Evolutionary conservation across 2,888 invertebrate species (phyloP).

Genomic region (Cyclophora albipunctata): DNA sequence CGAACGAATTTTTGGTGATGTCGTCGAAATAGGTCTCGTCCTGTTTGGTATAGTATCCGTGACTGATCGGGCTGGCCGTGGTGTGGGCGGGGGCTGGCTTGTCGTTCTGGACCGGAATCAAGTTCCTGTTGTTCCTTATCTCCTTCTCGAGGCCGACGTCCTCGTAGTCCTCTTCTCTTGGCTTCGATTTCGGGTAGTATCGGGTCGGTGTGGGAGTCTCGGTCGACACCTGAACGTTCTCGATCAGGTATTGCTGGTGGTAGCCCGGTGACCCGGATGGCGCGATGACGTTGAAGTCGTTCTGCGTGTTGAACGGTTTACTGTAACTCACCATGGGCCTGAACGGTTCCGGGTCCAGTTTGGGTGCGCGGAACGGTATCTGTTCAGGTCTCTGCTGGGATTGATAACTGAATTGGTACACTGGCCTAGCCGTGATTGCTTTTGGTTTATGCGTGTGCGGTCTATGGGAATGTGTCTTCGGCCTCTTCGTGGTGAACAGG

Average conservation of each 20-base stretch:
- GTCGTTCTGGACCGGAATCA: constrained; percentile 49
- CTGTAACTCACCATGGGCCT: constrained; percentile 78
- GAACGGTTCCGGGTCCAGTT: constrained; percentile 77
- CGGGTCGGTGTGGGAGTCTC: constrained; percentile 68
- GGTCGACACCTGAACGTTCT: constrained; percentile 65
- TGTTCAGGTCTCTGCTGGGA: constrained; percentile 69
- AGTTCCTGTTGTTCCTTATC: constrained; percentile 46
- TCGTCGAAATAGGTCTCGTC: constrained; percentile 81
- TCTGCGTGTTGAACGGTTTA: constrained; percentile 63
- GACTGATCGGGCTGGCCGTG: constrained; percentile 74
- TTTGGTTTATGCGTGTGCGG: constrained; percentile 64
- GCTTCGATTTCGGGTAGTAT: constrained; percentile 66
- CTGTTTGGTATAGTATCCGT: constrained; percentile 81
- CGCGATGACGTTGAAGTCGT: constrained; percentile 60
- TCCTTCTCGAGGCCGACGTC: constrained; percentile 46
- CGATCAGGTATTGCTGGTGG: constrained; percentile 60
- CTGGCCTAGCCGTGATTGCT: constrained; percentile 72
- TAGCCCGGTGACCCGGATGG: constrained; percentile 55
- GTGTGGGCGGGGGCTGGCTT: constrained; percentile 52
- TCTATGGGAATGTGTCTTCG: constrained; percentile 61
- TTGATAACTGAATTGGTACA: constrained; percentile 84
- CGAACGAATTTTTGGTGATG: constrained; percentile 83
- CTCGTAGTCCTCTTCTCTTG: constrained; percentile 67
- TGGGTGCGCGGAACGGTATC: constrained; percentile 63
- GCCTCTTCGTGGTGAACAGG: constrained; percentile 75